Conservation (phyloP, 2,797 vertebrate species). For the Poeciliopsis paucimaculata region DNA sequence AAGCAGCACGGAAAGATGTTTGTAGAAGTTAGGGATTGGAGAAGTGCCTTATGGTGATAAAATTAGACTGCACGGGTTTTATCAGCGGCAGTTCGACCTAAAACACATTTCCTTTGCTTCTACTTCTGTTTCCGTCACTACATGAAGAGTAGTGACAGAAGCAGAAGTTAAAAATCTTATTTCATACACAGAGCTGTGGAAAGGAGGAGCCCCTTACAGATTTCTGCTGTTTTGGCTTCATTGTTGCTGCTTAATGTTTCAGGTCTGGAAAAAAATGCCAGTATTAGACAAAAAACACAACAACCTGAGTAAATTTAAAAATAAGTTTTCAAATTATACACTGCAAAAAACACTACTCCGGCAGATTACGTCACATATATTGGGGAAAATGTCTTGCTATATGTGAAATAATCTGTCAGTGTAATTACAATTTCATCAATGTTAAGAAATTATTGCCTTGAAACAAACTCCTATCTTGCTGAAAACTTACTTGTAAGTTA, state of each 20-base stretch:
- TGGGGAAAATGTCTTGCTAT: no score
- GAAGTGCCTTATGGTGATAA: neutral
- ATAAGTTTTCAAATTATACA: neutral
- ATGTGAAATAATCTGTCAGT: no score
- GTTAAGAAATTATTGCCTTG: no score
- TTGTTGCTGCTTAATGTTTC: neutral
- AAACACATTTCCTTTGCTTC: neutral
- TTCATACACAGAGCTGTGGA: neutral
- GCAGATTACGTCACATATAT: no score
- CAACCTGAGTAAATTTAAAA: neutral
- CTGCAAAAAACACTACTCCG: no score
- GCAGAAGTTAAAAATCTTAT: neutral
- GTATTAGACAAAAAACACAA: neutral
- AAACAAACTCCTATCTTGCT: no score
- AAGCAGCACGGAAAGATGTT: no score
- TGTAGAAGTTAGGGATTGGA: neutral
- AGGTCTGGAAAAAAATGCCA: neutral
- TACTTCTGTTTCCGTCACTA: neutral
- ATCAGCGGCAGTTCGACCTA: neutral
- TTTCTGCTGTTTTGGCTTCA: neutral
- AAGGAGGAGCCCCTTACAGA: neutral
- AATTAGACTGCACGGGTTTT: neutral
- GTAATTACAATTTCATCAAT: no score
- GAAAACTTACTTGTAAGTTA: no score
- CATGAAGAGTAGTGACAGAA: neutral